These are phyloP conservation scores for Drosophila basisetae DNA, from an alignment of 2,888 invertebrate species.

Conservation along the genomic window DNA sequence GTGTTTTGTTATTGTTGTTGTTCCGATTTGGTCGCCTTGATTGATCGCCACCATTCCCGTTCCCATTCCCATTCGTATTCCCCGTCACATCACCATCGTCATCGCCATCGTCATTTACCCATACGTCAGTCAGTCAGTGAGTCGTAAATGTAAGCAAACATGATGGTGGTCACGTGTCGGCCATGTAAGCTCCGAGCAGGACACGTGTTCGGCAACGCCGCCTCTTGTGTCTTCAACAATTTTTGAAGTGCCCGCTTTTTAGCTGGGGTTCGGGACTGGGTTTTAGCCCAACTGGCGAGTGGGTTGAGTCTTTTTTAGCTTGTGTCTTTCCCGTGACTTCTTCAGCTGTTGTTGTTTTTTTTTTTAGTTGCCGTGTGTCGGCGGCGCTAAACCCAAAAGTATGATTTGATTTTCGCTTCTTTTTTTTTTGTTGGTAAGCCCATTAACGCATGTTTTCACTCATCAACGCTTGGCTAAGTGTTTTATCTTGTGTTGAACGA, in stretches of 20 bases:
- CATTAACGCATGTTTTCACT: constrained; percentile 77
- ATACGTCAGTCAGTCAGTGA: constrained; percentile 75
- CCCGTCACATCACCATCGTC: constrained; percentile 8
- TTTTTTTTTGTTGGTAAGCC: constrained; percentile 56
- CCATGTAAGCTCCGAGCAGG: constrained; percentile 77
- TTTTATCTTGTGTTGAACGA: constrained; percentile 26
- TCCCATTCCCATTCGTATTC: constrained; percentile 22
- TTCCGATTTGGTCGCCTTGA: constrained; percentile 66
- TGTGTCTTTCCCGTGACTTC: constrained; percentile 52
- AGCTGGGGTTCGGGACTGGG: constrained; percentile 37
- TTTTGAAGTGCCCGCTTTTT: constrained; percentile 60
- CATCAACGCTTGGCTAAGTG: constrained; percentile 77
- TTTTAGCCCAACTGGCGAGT: constrained; percentile 14
- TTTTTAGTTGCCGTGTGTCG: constrained; percentile 51
- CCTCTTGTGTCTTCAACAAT: constrained; percentile 70
- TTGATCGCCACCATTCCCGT: constrained; percentile 76
- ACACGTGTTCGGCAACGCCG: constrained; percentile 82
- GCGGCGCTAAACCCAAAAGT: constrained; percentile 71
- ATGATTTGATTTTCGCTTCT: constrained; percentile 75
- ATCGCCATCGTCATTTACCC: constrained; percentile 69
- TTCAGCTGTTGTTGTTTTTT: constrained; percentile 36
- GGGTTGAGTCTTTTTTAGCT: constrained; percentile 35
- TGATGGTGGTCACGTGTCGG: constrained; percentile 85
- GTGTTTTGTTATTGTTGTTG: constrained; percentile 41
- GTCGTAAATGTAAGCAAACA: constrained; percentile 84